Percentiles rank a stretch among this genome's conserved stretches.
These are phyloP conservation scores for Caenorhabditis elegans DNA, from an alignment of 1,140 invertebrate species.

Conservation along the genomic window DNA sequence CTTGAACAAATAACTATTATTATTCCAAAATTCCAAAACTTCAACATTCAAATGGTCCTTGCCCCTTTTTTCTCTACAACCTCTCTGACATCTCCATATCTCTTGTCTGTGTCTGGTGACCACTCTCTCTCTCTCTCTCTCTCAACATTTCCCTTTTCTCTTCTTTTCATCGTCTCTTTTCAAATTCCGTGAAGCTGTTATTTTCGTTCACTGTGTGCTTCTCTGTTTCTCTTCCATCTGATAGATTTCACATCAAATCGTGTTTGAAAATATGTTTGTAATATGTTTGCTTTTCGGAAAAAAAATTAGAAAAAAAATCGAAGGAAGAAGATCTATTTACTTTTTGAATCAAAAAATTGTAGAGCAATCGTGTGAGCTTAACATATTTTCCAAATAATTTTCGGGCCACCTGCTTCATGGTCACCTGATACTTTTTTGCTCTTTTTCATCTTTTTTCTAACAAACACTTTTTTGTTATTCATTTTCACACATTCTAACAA, in stretches of 20 bases:
- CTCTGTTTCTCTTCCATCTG: neutral
- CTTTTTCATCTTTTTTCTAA: neutral
- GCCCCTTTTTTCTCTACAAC: neutral
- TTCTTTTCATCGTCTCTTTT: neutral
- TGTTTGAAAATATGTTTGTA: neutral
- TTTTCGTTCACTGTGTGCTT: neutral
- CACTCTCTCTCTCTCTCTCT: neutral
- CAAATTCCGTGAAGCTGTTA: neutral
- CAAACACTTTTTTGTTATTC: neutral
- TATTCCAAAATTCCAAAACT: too few relatives aligned
- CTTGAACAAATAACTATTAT: too few relatives aligned
- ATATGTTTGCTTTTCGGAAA: slow-evolving; percentile 11
- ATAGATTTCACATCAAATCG: neutral
- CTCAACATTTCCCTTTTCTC: neutral
- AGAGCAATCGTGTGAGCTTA: slow-evolving; percentile 11
- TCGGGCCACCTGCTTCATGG: neutral
- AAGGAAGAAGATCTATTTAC: neutral
- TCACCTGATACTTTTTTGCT: neutral
- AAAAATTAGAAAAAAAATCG: neutral
- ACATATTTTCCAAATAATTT: too few relatives aligned
- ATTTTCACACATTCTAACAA: neutral
- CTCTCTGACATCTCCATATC: neutral
- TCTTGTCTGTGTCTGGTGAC: neutral
- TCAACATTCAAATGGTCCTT: neutral
- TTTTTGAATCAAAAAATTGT: slow-evolving; percentile 4